phyloP scores from a whole-genome alignment of 2,888 invertebrate genomes.

The Melinopterus prodromus region DNA sequence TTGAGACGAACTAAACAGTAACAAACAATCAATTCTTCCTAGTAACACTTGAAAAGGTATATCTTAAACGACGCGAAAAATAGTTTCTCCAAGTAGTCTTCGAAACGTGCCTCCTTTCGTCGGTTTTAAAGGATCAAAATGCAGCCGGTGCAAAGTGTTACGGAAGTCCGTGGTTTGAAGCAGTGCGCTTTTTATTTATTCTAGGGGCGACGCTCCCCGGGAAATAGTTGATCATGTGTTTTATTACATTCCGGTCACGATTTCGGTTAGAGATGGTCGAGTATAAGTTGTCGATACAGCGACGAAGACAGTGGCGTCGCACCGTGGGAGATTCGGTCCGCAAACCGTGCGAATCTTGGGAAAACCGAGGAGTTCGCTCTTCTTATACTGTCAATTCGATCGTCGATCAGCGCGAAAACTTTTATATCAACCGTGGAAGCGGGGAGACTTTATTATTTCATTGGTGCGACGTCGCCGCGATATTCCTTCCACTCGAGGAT shows the following conservation, averaged over 20 bases:
- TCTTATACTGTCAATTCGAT: neutral
- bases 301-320: neutral
- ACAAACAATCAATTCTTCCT: too few relatives aligned
- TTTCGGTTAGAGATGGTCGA: neutral
- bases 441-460: neutral
- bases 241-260: neutral
- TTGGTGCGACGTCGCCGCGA: neutral
- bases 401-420: neutral
- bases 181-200: neutral
- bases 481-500: neutral
- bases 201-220: neutral
- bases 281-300: neutral
- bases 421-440: neutral
- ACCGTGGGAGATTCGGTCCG: neutral
- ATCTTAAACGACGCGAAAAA: too few relatives aligned
- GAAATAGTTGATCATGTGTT: slow-evolving; percentile 4
- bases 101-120: neutral
- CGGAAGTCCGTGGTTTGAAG: neutral
- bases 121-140: neutral
- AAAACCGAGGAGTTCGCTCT: neutral
- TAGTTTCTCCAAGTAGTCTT: too few relatives aligned
- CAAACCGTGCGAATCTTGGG: neutral
- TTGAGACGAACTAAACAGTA: too few relatives aligned
- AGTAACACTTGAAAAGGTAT: too few relatives aligned
- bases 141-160: neutral